Percentiles rank a stretch among this genome's conserved stretches.
phyloP scores from a whole-genome alignment of 2,888 invertebrate genomes.

The Oligia strigilis region DNA sequence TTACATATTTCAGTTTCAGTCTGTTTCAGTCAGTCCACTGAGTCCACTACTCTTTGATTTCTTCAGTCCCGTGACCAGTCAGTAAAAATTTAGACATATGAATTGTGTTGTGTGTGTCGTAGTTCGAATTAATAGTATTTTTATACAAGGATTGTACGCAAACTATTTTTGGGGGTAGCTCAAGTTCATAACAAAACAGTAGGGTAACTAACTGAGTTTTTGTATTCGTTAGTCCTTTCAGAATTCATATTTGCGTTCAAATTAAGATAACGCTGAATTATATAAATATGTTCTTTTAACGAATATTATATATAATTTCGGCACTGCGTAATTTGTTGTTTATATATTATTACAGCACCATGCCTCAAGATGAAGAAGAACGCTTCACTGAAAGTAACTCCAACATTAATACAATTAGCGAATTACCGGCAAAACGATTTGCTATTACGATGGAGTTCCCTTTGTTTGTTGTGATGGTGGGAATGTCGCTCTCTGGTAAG shows the following conservation, averaged over 20 bases:
- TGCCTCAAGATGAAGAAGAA: conserved; percentile 81
- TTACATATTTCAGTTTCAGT: no score
- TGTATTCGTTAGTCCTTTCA: neutral
- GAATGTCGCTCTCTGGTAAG: conserved; percentile 82
- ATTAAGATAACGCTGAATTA: neutral
- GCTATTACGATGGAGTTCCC: conserved; percentile 84
- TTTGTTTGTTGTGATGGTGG: conserved; percentile 82
- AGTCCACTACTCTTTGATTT: no score
- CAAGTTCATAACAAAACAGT: neutral
- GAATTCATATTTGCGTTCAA: conserved; percentile 2
- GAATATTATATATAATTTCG: conserved; percentile 13
- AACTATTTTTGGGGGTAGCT: neutral
- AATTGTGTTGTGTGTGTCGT: neutral
- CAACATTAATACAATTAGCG: conserved; percentile 74
- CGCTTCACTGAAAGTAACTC: conserved; percentile 72
- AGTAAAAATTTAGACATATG: conserved; percentile 4
- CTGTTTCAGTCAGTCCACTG: no score
- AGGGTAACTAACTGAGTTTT: neutral
- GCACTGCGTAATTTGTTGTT: conserved; percentile 20
- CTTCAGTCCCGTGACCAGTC: no score
- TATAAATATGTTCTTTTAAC: neutral
- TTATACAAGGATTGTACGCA: neutral
- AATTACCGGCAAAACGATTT: conserved; percentile 75
- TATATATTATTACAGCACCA: conserved; percentile 60
- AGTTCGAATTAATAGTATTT: neutral